Conservation (phyloP, 2,113 vertebrate genomes). For the Heliornis fulica region DNA sequence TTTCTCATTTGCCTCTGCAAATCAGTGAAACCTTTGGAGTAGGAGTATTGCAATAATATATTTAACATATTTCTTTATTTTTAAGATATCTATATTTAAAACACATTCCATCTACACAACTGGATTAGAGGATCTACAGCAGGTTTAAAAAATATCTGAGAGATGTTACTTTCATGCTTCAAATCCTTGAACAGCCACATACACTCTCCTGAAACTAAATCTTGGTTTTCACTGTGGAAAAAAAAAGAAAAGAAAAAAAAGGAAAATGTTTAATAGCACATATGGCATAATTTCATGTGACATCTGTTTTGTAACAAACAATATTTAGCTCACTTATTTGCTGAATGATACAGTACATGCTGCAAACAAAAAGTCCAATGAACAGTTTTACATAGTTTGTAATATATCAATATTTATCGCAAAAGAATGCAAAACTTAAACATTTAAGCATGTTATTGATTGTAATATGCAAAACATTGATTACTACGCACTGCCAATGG, state of each 20-base stretch:
- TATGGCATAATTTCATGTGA: constrained; percentile 88
- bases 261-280: constrained; percentile 85
- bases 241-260: constrained; percentile 67
- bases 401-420: constrained; percentile 83
- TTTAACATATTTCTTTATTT: constrained; percentile 30
- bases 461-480: constrained; percentile 79
- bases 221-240: constrained; percentile 72
- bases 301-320: constrained; percentile 89
- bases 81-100: constrained; percentile 15
- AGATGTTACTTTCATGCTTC: constrained; percentile 75
- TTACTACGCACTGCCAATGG: constrained; percentile 85
- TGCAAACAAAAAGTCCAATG: constrained; percentile 84
- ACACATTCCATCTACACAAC: constrained; percentile 33
- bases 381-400: constrained; percentile 78
- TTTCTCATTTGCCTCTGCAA: neutral
- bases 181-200: constrained; percentile 75
- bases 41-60: neutral
- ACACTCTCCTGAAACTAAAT: constrained; percentile 74
- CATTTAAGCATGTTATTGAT: constrained; percentile 81
- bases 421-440: constrained; percentile 79
- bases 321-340: constrained; percentile 89
- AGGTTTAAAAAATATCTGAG: constrained; percentile 73
- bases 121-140: constrained; percentile 60
- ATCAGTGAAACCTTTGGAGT: neutral
- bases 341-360: constrained; percentile 82